Evolutionary conservation across 2,888 invertebrate genomes (phyloP).

Genomic region (Pandemis heparana): DNA sequence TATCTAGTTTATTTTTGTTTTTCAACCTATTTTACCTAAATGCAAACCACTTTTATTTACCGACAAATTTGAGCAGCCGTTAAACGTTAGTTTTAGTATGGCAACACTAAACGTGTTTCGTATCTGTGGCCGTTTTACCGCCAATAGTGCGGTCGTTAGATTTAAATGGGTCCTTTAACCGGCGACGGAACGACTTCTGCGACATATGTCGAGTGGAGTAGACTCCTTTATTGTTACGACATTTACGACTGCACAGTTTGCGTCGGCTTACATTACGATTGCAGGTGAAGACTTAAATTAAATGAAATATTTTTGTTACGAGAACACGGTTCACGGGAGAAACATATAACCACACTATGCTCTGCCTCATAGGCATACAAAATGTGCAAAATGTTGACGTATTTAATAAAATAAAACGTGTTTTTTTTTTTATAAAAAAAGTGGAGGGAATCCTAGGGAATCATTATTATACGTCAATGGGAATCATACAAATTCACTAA

Average conservation of each 20-base stretch:
- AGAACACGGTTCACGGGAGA: too few species aligned
- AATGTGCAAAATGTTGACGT: too few species aligned
- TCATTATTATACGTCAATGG: too few species aligned
- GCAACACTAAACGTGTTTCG: constrained; percentile 10
- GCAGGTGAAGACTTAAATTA: neutral
- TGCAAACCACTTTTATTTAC: neutral
- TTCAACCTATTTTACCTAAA: neutral
- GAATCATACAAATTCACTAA: too few species aligned
- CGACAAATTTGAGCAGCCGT: neutral
- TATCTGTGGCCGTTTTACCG: constrained; percentile 10
- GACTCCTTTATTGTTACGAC: constrained; percentile 2
- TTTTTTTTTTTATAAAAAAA: too few species aligned
- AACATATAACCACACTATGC: too few species aligned
- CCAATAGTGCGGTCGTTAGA: constrained; percentile 7
- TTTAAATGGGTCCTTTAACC: constrained; percentile 5
- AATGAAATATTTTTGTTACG: too few species aligned
- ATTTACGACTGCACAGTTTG: neutral
- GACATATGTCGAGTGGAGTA: neutral
- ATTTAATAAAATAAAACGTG: too few species aligned
- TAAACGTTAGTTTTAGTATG: constrained; percentile 1
- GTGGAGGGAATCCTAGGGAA: too few species aligned
- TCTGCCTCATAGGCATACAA: too few species aligned
- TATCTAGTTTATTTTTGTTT: too few species aligned
- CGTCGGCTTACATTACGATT: neutral
- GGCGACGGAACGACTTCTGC: neutral